Conservation (phyloP, 1,140 invertebrate species). For the Chelonus insularis region DNA sequence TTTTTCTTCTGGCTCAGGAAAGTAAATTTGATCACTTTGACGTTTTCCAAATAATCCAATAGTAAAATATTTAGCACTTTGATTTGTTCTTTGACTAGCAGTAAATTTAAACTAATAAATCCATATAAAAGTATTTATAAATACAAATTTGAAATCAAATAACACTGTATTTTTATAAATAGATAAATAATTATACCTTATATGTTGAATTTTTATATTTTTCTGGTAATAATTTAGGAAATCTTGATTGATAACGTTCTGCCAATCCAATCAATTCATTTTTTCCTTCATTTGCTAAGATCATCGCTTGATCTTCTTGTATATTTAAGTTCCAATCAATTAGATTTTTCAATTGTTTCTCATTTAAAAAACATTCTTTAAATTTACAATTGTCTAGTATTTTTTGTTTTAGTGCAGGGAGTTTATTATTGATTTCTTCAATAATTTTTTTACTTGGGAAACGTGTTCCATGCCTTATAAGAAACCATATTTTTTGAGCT, state of each 20-base stretch:
- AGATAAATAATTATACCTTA: conserved; percentile 53
- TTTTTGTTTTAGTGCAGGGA: conserved; percentile 57
- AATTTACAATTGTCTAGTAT: conserved; percentile 56
- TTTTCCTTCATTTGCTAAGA: conserved; percentile 67
- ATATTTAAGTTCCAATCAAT: conserved; percentile 61
- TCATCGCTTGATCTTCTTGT: conserved; percentile 56
- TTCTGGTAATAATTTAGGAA: conserved; percentile 64
- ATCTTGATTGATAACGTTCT: conserved; percentile 68
- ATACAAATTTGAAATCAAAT: conserved; percentile 2
- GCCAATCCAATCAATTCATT: conserved; percentile 69
- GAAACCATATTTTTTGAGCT: conserved; percentile 66
- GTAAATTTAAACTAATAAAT: conserved; percentile 74
- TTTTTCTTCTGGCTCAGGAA: conserved; percentile 64
- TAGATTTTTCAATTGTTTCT: conserved; percentile 54
- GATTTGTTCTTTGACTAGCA: conserved; percentile 71
- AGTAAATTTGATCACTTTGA: conserved; percentile 64
- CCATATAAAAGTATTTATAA: conserved; percentile 23
- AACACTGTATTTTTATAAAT: conserved; percentile 5
- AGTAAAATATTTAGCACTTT: conserved; percentile 74
- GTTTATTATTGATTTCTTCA: conserved; percentile 55
- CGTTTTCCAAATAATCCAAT: conserved; percentile 72
- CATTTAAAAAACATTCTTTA: conserved; percentile 40
- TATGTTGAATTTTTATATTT: conserved; percentile 63
- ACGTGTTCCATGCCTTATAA: conserved; percentile 71
- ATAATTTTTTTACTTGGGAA: conserved; percentile 64